A percentile compares a stretch with the other conserved stretches of the same genome.
Evolutionary conservation across 2,888 invertebrate genomes (phyloP).

Genomic region (Nomada fabriciana): DNA sequence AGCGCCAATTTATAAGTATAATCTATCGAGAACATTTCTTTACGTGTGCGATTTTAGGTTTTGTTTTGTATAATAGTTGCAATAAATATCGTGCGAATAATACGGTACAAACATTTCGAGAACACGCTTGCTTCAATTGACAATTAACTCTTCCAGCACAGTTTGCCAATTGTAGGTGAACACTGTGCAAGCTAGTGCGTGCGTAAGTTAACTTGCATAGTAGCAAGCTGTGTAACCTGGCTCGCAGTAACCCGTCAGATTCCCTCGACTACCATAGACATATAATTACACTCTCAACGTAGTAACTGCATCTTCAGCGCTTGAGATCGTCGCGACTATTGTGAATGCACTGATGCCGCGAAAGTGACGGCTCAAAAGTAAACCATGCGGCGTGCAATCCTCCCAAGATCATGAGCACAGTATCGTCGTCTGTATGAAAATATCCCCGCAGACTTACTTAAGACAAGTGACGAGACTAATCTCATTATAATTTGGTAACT

Average conservation of each 20-base stretch:
- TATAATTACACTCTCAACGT: constrained; percentile 42
- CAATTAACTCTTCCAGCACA: neutral
- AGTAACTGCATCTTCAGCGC: constrained; percentile 31
- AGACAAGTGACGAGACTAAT: neutral
- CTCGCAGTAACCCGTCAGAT: constrained; percentile 8
- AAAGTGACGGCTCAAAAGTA: constrained; percentile 36
- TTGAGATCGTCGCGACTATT: constrained; percentile 40
- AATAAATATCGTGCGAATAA: too few relatives aligned
- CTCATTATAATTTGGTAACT: neutral
- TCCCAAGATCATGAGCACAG: neutral
- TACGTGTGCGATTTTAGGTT: too few relatives aligned
- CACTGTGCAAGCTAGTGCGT: neutral
- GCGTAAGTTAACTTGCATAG: constrained; percentile 5
- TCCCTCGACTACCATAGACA: constrained; percentile 27
- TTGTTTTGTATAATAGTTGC: too few relatives aligned
- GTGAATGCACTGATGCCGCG: constrained; percentile 21
- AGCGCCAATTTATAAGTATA: too few relatives aligned
- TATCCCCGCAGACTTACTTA: neutral
- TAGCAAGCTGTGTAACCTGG: neutral
- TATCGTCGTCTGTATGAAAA: neutral
- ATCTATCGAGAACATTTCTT: too few relatives aligned
- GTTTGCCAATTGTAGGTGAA: constrained; percentile 5
- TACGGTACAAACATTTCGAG: neutral
- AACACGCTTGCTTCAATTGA: neutral
- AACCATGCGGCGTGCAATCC: constrained; percentile 27